Evolutionary conservation across 2,113 vertebrate species (phyloP), one percentile per base, ranked within the genome.

Genomic region (Bujurquina vittata): DNA sequence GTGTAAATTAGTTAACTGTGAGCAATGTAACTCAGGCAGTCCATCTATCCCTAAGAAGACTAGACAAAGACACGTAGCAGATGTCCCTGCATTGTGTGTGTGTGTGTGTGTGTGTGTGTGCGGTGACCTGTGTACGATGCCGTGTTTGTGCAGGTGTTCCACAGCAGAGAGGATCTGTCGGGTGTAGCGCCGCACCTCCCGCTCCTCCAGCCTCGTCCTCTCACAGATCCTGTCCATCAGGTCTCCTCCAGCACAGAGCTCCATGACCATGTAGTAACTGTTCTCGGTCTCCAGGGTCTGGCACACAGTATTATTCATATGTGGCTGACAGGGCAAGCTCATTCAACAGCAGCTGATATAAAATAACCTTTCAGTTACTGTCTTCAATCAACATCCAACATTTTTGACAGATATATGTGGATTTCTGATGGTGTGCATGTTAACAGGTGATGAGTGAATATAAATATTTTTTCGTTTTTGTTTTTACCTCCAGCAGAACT

Each of bases 231-330:
- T 84, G 83, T 97, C 95, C 95, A 97, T 96, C 88, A 98, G 95
- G 89, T 97, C 96, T 40, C 96, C 93, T 0, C 97, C 96, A 0
- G 95, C 91, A 60, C 96, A 97, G 22, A 97, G 94, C 89, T 97
- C 96, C 96, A 97, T 96, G 77, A 94, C 95, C 96, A 96, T 94
- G 91, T 97, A 97, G 94, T 96, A 97, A 46, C 95, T 96, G 92
- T 96, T 97, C 92, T 96, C 93, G 0, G 96, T 97, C 94, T 97
- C 96, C 91, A 97, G 87, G 3, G 96, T 97, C 94, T 97, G 89
- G 15, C 87, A 93, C 46, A 86, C 57, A 78, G 18, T 46, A 18
- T 59, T 17, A 40, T 18, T 55, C 22, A 62, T 1, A 17, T 43
- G 40, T 23, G 37, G 17, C 10, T 18, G 29, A 10, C 2, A 11